Percentiles rank a stretch among this genome's conserved stretches.
phyloP scores from a whole-genome alignment of 2,797 vertebrate genomes.

The Halcyon smyrnensis region DNA sequence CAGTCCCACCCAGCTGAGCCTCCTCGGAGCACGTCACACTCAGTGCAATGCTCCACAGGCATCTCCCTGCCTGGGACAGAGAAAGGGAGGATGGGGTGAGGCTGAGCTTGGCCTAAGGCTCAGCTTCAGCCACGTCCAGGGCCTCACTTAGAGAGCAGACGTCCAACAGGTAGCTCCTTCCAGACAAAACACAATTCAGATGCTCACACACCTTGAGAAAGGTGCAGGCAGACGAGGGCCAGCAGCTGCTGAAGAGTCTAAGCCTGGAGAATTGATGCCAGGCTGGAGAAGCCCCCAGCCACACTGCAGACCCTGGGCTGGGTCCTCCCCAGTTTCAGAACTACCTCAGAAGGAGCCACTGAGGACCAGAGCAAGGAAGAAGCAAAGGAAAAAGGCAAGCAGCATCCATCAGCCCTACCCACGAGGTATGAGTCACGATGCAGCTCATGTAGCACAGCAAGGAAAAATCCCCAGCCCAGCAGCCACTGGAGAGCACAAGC shows the following conservation, averaged over 20 bases:
- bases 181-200: background rate
- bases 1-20: background rate
- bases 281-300: background rate
- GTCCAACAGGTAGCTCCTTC: background rate
- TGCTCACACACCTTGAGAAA: background rate
- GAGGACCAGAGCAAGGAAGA: background rate
- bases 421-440: background rate
- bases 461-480: background rate
- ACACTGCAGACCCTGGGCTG: rapidly evolving
- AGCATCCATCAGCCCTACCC: background rate
- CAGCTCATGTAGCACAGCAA: background rate
- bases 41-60: rapidly evolving
- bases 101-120: background rate
- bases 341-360: background rate
- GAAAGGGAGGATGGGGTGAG: background rate
- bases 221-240: background rate
- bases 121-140: background rate
- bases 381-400: background rate
- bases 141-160: background rate
- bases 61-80: background rate
- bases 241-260: background rate
- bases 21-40: rapidly evolving
- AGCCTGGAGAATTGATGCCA: background rate
- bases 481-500: background rate
- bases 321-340: rapidly evolving